phyloP scores from a whole-genome alignment of 2,888 invertebrate species.

The Zaprionus obscuricornis region DNA sequence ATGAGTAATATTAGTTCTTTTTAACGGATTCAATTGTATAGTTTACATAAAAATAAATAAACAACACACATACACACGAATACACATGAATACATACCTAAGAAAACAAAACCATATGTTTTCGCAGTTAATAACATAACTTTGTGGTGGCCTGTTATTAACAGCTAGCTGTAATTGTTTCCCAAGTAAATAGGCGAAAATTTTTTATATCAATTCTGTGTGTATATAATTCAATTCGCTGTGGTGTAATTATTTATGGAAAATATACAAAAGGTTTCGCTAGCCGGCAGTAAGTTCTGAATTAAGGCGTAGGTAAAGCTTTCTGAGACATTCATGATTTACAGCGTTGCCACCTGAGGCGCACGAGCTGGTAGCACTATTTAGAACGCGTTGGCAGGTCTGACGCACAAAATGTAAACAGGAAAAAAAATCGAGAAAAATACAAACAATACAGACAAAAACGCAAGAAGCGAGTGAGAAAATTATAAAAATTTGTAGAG shows the following conservation, averaged over 20 bases:
- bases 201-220: too few relatives aligned
- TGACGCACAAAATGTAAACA: slow-evolving; percentile 64
- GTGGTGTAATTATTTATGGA: neutral
- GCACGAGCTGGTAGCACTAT: slow-evolving; percentile 27
- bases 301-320: too few relatives aligned
- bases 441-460: slow-evolving; percentile 77
- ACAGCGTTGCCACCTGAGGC: slow-evolving; percentile 45
- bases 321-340: neutral
- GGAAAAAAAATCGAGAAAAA: slow-evolving; percentile 76
- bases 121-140: neutral
- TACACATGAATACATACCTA: too few relatives aligned
- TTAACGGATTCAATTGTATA: too few relatives aligned
- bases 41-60: slow-evolving; percentile 18
- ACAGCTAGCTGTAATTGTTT: neutral
- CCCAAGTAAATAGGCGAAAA: too few relatives aligned
- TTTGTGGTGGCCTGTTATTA: slow-evolving; percentile 1
- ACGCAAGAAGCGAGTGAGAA: slow-evolving; percentile 64
- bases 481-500: slow-evolving; percentile 43
- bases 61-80: slow-evolving; percentile 1
- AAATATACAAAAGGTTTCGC: neutral
- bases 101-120: slow-evolving; percentile 18
- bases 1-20: too few relatives aligned
- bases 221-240: neutral
- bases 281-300: too few relatives aligned
- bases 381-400: slow-evolving; percentile 44